Evolutionary conservation across 2,113 vertebrate genomes (phyloP).

Genomic region (Hylia prasina): DNA sequence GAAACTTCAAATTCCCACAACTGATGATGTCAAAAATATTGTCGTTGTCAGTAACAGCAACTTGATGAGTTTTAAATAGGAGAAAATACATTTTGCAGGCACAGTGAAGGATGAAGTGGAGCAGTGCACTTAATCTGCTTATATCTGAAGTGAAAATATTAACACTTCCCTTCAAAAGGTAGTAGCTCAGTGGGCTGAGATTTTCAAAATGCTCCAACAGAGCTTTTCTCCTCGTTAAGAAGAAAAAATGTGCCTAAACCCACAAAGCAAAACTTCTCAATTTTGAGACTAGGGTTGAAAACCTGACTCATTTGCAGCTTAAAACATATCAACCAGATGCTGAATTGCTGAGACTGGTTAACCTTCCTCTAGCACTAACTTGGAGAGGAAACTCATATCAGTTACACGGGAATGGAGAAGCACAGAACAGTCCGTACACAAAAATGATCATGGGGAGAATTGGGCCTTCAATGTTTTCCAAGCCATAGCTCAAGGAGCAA

Average conservation of each 20-base stretch:
- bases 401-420: not conserved
- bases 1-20: not conserved
- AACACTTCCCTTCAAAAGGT: not conserved
- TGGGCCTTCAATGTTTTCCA: not conserved
- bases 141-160: not conserved
- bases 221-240: not conserved
- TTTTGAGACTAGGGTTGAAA: not conserved
- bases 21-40: not conserved
- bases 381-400: not conserved
- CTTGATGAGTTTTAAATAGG: not conserved
- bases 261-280: not conserved
- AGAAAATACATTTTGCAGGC: not conserved
- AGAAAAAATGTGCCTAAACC: not conserved
- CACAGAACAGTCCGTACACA: fast-evolving
- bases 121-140: not conserved
- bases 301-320: not conserved
- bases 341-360: not conserved
- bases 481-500: not conserved
- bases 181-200: not conserved
- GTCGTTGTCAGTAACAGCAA: not conserved
- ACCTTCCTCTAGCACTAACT: not conserved
- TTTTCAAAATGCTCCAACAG: not conserved
- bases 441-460: not conserved
- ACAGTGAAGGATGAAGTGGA: not conserved
- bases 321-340: not conserved